Percentiles rank a stretch among this genome's conserved stretches.
phyloP scores from a whole-genome alignment of 2,113 vertebrate species.

The Forbesichthys agassizii region DNA sequence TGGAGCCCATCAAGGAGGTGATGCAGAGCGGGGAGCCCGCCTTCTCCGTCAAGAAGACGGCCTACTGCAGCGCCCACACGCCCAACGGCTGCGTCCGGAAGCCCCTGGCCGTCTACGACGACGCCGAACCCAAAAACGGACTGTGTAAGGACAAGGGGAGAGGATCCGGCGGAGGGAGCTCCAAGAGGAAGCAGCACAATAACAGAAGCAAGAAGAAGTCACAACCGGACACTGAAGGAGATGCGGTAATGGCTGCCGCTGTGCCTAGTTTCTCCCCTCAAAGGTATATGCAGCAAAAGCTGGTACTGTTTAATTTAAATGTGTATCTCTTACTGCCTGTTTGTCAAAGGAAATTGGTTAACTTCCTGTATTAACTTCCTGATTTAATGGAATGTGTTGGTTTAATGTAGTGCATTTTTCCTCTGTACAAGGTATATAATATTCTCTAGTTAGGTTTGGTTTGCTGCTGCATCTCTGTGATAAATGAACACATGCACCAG shows the following conservation, averaged over 20 bases:
- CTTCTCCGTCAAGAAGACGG: slow-evolving; percentile 94
- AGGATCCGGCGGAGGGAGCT: slow-evolving; percentile 73
- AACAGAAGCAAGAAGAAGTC: slow-evolving; percentile 84
- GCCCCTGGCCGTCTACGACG: slow-evolving; percentile 90
- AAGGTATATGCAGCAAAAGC: slow-evolving; percentile 78
- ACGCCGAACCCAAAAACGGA: slow-evolving; percentile 85
- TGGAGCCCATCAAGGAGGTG: slow-evolving; percentile 90
- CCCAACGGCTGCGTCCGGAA: slow-evolving; percentile 86
- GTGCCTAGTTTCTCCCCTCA: slow-evolving; percentile 89
- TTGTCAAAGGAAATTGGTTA: too few relatives aligned
- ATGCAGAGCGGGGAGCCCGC: slow-evolving; percentile 76
- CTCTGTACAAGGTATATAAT: too few relatives aligned
- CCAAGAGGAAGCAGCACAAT: slow-evolving; percentile 82
- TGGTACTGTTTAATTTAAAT: background rate
- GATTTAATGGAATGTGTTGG: too few relatives aligned
- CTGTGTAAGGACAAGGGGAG: slow-evolving; percentile 81
- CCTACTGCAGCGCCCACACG: slow-evolving; percentile 93
- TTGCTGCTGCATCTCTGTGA: too few relatives aligned
- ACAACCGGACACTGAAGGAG: slow-evolving; percentile 79
- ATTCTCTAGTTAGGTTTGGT: too few relatives aligned
- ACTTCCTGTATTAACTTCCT: too few relatives aligned
- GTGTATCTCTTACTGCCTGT: too few relatives aligned
- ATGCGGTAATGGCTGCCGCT: slow-evolving; percentile 72
- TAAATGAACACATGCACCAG: too few relatives aligned
- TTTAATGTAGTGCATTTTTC: too few relatives aligned